phyloP scores from a whole-genome alignment of 2,797 vertebrate species.

The Ctenopoma kingsleyae region DNA sequence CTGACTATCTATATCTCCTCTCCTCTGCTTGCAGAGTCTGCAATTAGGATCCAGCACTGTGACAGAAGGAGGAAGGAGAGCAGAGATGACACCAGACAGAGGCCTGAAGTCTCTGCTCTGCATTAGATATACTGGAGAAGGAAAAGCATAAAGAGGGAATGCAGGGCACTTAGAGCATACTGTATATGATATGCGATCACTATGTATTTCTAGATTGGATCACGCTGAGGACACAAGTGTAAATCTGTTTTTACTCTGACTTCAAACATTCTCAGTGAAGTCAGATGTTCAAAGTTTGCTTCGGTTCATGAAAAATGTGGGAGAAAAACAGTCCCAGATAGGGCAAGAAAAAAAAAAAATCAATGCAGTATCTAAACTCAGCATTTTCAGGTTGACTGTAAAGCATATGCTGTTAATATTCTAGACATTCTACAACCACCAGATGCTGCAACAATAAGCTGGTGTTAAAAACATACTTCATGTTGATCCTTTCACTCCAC shows the following conservation, averaged over 20 bases:
- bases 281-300: constrained; percentile 3
- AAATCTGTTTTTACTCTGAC: not conserved
- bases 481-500: no score
- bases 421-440: no score
- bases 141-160: not conserved
- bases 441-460: no score
- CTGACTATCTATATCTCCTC: constrained; percentile 37
- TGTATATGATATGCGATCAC: not conserved
- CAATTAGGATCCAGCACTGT: constrained; percentile 55
- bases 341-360: not conserved
- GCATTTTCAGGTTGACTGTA: not conserved
- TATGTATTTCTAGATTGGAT: not conserved
- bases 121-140: constrained; percentile 23
- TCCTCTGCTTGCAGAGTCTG: constrained; percentile 30
- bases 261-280: not conserved
- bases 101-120: constrained; percentile 11
- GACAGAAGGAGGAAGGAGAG: constrained; percentile 29
- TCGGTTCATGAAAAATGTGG: constrained; percentile 3
- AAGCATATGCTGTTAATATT: no score
- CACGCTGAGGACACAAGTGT: not conserved
- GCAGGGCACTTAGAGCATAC: not conserved
- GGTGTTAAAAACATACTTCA: no score
- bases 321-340: not conserved
- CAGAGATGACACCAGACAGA: constrained; percentile 26
- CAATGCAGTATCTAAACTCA: not conserved